Base-by-base conservation (phyloP, 2,797 vertebrate genomes). In the Pangasius djambal region DNA sequence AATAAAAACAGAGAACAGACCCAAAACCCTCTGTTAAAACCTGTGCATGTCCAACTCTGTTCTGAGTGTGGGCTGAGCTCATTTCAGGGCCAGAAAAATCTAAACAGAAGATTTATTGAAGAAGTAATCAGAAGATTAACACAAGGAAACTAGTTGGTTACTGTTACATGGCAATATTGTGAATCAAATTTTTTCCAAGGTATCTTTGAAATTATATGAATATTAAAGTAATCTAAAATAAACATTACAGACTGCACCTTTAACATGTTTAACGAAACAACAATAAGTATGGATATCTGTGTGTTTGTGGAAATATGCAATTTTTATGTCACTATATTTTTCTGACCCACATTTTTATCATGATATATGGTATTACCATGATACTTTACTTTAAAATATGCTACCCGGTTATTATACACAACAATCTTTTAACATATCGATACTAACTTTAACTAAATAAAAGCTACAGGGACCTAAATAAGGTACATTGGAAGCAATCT, bases 81-180 rank as follows among this genome's bases (percentile, higher is more conserved):
- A 78, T 78, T 77, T 77, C 74, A 77, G 74, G 74, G 74, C 44
- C 74, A 50, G 44, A 55, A 55, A 55, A 78, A 55, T 77, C 12
- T 25, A 77, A 28, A 28, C 44, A 28, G 70, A 8, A 74, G 20
- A 40, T 65, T 72, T 37, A 8, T 8, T 20, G 6, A 37, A 37
- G 34, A 72, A 72, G 34, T 1, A 72, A 40, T 22, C 37, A 74
- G 12, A 9, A 9, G 70, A 44, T 74, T 22, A 44, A 3, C 34
- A 40, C 18, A 2, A 65, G 7, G 59, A 59, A 59, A 59, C 6
- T 22, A 65, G n/a, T 16, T 6, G 12, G n/a, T 6, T 12, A n/a
- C 10, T n/a, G n/a, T 34, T 18, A 34, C 67, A 69, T 69, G 31
- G 15, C 15, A 69, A 69, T 34, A 69, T 72, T 40, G 6, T 40